phyloP scores from a whole-genome alignment of 2,888 invertebrate species.

The Rhingia campestris region DNA sequence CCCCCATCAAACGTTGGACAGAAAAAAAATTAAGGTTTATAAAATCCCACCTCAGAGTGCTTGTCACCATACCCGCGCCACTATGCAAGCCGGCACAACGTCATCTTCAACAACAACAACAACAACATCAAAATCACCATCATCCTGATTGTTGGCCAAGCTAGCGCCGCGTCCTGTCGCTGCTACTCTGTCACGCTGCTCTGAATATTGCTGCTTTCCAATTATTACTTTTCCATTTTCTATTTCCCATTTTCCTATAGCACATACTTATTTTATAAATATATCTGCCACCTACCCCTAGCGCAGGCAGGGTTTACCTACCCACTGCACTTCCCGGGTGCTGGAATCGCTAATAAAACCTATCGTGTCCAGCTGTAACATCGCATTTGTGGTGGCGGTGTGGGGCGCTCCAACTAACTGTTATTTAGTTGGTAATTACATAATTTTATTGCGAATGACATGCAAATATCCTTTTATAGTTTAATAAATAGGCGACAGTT shows the following conservation, averaged over 20 bases:
- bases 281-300: background rate
- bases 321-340: background rate
- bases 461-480: conserved; percentile 72
- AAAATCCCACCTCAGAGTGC: conserved; percentile 29
- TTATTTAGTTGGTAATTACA: conserved; percentile 67
- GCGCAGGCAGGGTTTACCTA: background rate
- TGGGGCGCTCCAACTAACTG: conserved; percentile 43
- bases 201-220: conserved; percentile 56
- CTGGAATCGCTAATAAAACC: conserved; percentile 51
- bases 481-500: conserved; percentile 70
- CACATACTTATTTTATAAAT: conserved; percentile 3
- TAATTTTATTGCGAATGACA: conserved; percentile 71
- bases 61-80: conserved; percentile 46
- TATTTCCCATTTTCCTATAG: conserved; percentile 48
- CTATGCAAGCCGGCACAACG: background rate
- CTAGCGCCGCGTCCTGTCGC: background rate
- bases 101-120: conserved; percentile 22
- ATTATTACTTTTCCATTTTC: conserved; percentile 66
- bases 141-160: conserved; percentile 35
- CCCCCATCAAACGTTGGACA: background rate
- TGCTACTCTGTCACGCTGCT: conserved; percentile 35
- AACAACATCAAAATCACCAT: conserved; percentile 38
- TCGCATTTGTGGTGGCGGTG: conserved; percentile 25
- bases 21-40: conserved; percentile 43
- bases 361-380: conserved; percentile 58